phyloP scores from a whole-genome alignment of 2,797 vertebrate species.

The Hozukius guyotensis region DNA sequence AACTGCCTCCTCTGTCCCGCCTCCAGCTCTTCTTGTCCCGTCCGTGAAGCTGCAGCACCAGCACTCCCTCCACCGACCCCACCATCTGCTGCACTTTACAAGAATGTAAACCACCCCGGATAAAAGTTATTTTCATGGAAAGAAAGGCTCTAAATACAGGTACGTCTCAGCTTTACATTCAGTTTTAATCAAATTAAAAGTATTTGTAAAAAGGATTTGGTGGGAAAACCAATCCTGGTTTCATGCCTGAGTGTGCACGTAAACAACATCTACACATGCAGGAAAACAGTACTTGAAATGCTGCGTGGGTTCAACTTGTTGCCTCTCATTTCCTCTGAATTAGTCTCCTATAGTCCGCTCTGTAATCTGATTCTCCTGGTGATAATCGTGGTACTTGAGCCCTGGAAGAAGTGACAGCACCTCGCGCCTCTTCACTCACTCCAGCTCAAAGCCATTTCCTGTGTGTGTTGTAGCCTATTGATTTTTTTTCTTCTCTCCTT shows the following conservation, averaged over 20 bases:
- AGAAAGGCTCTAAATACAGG: constrained; percentile 59
- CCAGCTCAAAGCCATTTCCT: constrained; percentile 60
- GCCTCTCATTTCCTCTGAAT: constrained; percentile 52
- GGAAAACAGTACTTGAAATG: not conserved
- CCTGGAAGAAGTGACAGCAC: constrained; percentile 59
- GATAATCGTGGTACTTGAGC: constrained; percentile 39
- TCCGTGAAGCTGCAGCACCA: constrained; percentile 45
- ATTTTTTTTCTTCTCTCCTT: constrained; percentile 44
- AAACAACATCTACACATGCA: not conserved
- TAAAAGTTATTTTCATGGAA: constrained; percentile 79
- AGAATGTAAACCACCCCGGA: constrained; percentile 24
- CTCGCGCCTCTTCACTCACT: constrained; percentile 43
- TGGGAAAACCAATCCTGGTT: not conserved
- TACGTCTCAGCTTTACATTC: constrained; percentile 37
- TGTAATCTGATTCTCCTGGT: constrained; percentile 58
- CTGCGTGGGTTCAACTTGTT: constrained; percentile 55
- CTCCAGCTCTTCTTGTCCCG: constrained; percentile 58
- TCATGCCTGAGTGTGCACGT: not conserved
- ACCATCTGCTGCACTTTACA: not conserved
- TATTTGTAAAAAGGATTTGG: not conserved
- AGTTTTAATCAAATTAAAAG: not conserved
- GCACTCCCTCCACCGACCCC: constrained; percentile 21
- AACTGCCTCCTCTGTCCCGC: constrained; percentile 51
- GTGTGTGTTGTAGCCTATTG: constrained; percentile 57
- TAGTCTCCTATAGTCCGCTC: not conserved